Percentiles rank a stretch among this genome's conserved stretches.
phyloP scores from a whole-genome alignment of 2,113 vertebrate genomes.

The Lophura nycthemera region DNA sequence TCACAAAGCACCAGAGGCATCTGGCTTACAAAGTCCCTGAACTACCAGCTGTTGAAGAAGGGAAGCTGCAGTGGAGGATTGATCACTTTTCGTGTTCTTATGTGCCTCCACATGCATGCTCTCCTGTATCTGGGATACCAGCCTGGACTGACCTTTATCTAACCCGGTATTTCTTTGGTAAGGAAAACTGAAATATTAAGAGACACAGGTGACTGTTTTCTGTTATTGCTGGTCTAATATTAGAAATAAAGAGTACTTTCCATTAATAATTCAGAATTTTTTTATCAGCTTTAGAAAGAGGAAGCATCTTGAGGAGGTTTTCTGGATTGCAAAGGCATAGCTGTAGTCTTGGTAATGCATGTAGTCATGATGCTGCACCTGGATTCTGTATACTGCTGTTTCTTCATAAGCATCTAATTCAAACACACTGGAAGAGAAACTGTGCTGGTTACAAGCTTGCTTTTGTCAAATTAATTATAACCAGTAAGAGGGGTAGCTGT shows the following conservation, averaged over 20 bases:
- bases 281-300: background rate
- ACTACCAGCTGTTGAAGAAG: background rate
- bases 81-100: background rate
- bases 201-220: background rate
- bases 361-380: background rate
- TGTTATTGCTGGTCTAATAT: background rate
- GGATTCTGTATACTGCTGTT: background rate
- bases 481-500: background rate
- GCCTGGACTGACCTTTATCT: background rate
- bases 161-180: background rate
- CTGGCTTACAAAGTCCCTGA: background rate
- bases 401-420: background rate
- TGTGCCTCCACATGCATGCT: background rate
- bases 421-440: background rate
- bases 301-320: background rate
- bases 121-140: background rate
- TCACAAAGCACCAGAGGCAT: background rate
- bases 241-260: background rate
- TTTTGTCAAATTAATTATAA: background rate
- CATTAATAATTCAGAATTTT: background rate
- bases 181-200: background rate
- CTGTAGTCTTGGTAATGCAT: background rate
- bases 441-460: background rate
- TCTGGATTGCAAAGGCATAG: background rate
- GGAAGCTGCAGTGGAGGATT: fast-evolving